Evolutionary conservation across 2,797 vertebrate genomes (phyloP).

Genomic region (Pelobates cultripes): DNA sequence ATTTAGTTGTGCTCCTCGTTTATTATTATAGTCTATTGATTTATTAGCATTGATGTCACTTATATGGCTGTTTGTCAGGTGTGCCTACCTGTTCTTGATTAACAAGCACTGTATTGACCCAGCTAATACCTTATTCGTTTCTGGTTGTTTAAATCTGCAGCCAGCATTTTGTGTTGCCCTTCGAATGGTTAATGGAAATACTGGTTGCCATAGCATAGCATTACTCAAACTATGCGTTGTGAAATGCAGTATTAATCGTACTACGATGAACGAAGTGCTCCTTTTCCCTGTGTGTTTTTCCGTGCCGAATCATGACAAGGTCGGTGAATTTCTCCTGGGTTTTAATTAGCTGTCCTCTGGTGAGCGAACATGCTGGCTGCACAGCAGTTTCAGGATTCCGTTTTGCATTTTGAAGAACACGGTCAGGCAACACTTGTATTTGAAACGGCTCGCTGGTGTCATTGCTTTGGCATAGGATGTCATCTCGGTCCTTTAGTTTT

Average conservation of each 20-base stretch:
- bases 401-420: neutral
- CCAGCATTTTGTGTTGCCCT: neutral
- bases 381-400: neutral
- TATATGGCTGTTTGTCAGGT: too few relatives aligned
- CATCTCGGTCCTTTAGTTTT: neutral
- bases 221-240: neutral
- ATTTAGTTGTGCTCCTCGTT: too few relatives aligned
- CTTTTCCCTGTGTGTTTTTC: neutral
- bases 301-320: neutral
- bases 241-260: neutral
- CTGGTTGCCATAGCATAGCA: neutral
- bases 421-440: neutral
- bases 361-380: neutral
- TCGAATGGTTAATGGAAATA: neutral
- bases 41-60: too few relatives aligned
- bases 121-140: too few relatives aligned
- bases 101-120: too few relatives aligned
- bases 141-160: too few relatives aligned
- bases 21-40: too few relatives aligned
- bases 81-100: too few relatives aligned
- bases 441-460: neutral
- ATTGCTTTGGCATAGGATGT: neutral
- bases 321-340: neutral
- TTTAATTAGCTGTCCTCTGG: constrained; percentile 3
- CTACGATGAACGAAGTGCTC: neutral